Evolutionary conservation across 2,888 invertebrate genomes (phyloP).

Genomic region (Acanthococcus lagerstroemiae): DNA sequence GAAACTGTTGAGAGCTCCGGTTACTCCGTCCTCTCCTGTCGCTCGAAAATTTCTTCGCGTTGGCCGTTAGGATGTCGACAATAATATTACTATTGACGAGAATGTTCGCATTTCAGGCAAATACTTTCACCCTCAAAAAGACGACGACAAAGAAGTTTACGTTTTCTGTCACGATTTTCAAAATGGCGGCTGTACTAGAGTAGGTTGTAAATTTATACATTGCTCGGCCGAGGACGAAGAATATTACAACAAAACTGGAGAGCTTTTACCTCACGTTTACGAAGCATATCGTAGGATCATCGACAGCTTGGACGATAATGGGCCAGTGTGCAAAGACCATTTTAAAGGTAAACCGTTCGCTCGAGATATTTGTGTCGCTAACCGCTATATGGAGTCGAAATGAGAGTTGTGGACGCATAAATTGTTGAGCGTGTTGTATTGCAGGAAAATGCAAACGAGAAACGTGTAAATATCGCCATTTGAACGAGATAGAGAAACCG

Average conservation of each 20-base stretch:
- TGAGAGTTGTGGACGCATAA: neutral
- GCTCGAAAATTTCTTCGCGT: neutral
- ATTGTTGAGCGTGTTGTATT: neutral
- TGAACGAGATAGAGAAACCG: slow-evolving; percentile 4
- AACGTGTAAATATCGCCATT: slow-evolving; percentile 33
- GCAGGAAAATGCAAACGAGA: slow-evolving; percentile 29
- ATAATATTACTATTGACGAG: neutral
- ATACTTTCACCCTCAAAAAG: slow-evolving; percentile 35
- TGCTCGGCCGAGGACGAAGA: slow-evolving; percentile 65
- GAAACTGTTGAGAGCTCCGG: neutral
- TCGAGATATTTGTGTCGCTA: too few relatives aligned
- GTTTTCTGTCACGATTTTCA: slow-evolving; percentile 59
- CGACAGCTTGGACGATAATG: slow-evolving; percentile 49
- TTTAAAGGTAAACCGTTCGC: slow-evolving; percentile 48
- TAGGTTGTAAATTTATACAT: slow-evolving; percentile 66
- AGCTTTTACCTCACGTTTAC: slow-evolving; percentile 52
- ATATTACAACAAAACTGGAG: slow-evolving; percentile 60
- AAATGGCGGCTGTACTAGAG: slow-evolving; percentile 61
- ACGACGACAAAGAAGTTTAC: slow-evolving; percentile 40
- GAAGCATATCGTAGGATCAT: slow-evolving; percentile 16
- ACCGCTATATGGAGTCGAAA: neutral
- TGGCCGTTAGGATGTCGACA: neutral
- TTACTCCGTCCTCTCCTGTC: neutral
- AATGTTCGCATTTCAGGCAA: slow-evolving; percentile 29
- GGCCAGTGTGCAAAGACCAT: slow-evolving; percentile 54